These are phyloP conservation scores for Corythoichthys haematopterus DNA, from an alignment of 2,113 vertebrate genomes.

Conservation along the genomic window DNA sequence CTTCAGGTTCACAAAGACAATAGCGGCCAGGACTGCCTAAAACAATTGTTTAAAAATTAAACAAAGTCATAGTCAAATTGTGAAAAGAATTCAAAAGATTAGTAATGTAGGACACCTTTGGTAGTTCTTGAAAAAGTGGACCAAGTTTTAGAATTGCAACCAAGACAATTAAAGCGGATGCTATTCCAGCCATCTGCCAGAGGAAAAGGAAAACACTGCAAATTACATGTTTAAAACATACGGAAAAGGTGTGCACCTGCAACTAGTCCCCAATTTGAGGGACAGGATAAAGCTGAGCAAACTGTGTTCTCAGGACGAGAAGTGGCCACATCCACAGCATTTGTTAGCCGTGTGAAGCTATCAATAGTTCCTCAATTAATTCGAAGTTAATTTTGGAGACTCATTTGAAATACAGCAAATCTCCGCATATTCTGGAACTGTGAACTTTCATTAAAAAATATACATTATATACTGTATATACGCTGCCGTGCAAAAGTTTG, in stretches of 20 bases:
- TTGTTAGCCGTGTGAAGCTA: no score
- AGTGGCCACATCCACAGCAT: no score
- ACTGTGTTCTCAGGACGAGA: no score
- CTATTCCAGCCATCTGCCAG: slow-evolving; percentile 79
- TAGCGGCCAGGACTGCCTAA: slow-evolving; percentile 83
- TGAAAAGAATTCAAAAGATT: neutral
- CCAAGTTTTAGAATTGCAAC: slow-evolving; percentile 88
- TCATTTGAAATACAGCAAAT: no score
- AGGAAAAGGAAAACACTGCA: neutral
- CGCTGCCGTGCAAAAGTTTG: no score
- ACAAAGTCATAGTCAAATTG: neutral
- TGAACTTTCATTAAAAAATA: no score
- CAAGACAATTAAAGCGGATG: slow-evolving; percentile 82
- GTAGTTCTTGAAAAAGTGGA: slow-evolving; percentile 84
- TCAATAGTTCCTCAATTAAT: no score
- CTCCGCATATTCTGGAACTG: no score
- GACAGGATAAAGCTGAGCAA: no score
- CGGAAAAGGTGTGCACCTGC: neutral
- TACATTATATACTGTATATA: no score
- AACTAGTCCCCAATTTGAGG: no score
- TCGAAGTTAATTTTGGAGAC: no score
- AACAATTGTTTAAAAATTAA: slow-evolving; percentile 11
- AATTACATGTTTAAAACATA: neutral
- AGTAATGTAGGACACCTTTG: slow-evolving; percentile 77
- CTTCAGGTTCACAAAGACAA: slow-evolving; percentile 87